Base-by-base conservation (phyloP, 2,797 vertebrate genomes). In the Eulemur mongoz region DNA sequence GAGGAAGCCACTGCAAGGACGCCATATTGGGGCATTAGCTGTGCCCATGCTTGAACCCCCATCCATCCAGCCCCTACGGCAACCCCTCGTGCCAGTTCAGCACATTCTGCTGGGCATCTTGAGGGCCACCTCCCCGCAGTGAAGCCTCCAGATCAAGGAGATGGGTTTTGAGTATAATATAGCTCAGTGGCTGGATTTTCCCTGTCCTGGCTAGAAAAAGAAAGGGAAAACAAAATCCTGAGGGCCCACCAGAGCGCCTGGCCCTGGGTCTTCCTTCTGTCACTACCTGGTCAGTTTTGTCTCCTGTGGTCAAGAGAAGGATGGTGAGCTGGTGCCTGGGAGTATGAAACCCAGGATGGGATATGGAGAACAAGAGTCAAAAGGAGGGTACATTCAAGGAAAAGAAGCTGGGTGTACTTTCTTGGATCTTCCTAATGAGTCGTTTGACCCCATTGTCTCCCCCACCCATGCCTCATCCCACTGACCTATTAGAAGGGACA, bases 1-100 rank as follows among this genome's bases (percentile, higher is more conserved):
- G 69, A 61, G 40, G 76, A 61, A 70, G 70, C 52, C 50, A 40
- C 0, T 0, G 18, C 38, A 32, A 57, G 3, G 0, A 27, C 18
- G 25, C 35, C 11, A 23, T 61, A 65, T 32, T 18, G 30, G 17
- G 5, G 6, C 54, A 59, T 45, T 45, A 87, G 67, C 23, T 50
- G n/a, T 40, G 32, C 43, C 87, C 75, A 65, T 15, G 2, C 18
- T 20, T 13, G 50, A 67, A n/a, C 57, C 57, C 32, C 18, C 25
- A 30, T 4, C 45, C 69, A 30, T 22, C n/a, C 67, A 13, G 23
- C 5, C 7, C 11, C n/a, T 3, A 38, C 6, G 14, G 23, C 6
- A 27, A 88, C 23, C 4, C 35, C 17, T 50, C 40, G 15, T 38
- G n/a, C 65, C 38, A 7, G 20, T 43, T 69, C 27, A 69, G 67